Conservation (phyloP, 2,888 invertebrate species). For the Patella caerulea region DNA sequence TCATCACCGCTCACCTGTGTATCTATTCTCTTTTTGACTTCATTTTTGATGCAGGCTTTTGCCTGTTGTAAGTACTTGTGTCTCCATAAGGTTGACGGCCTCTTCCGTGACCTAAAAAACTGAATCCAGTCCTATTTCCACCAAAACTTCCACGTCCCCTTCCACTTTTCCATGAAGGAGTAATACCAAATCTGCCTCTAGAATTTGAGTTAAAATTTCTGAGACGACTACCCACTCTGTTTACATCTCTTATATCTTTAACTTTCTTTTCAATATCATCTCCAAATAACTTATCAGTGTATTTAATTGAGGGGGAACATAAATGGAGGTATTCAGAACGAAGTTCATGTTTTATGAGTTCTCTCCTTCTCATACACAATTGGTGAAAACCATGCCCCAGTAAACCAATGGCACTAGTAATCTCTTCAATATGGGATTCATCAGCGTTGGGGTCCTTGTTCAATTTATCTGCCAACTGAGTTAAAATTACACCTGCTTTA, state of each 20-base stretch:
- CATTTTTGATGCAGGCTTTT: no score
- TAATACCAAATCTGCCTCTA: neutral
- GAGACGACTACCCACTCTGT: neutral
- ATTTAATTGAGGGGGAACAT: no score
- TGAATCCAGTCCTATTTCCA: neutral
- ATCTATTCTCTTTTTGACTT: no score
- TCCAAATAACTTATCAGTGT: neutral
- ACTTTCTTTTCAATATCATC: slow-evolving; percentile 4
- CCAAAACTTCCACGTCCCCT: neutral
- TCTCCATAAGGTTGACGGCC: no score
- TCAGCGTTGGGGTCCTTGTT: neutral
- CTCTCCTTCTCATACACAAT: neutral
- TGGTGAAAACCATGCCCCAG: neutral
- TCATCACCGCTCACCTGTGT: no score
- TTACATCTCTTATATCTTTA: neutral
- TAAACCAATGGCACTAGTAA: neutral
- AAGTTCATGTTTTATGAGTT: neutral
- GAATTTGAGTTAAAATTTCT: neutral
- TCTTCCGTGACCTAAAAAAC: no score
- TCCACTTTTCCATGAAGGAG: neutral
- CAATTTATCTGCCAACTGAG: neutral
- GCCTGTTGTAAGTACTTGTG: no score
- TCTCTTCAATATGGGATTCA: neutral
- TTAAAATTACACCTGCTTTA: no score
- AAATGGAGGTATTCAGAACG: neutral